Evolutionary conservation across 2,888 invertebrate genomes (phyloP).

Genomic region (Anoncus sp.): DNA sequence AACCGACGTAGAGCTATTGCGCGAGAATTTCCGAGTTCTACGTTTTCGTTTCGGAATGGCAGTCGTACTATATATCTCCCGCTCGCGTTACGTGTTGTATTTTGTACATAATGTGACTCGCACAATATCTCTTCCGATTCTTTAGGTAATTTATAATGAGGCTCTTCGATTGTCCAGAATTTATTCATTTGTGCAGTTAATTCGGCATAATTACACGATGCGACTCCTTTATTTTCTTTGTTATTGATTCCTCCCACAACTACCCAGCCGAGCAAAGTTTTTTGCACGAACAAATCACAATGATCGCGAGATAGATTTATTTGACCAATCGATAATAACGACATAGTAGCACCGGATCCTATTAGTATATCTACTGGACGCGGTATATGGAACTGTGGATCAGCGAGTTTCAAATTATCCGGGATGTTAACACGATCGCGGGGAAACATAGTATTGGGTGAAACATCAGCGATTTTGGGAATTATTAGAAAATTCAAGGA

Average conservation of each 20-base stretch:
- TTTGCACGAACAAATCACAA: not conserved
- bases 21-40: conserved; percentile 24
- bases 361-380: conserved; percentile 55
- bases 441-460: not conserved
- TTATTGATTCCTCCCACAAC: conserved; percentile 48
- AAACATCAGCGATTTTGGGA: conserved; percentile 43
- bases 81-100: not conserved
- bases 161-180: conserved; percentile 44
- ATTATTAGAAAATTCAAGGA: conserved; percentile 28
- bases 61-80: conserved; percentile 30
- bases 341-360: conserved; percentile 51
- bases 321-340: conserved; percentile 24
- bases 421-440: too few species aligned
- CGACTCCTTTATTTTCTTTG: not conserved
- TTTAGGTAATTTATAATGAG: not conserved
- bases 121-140: conserved; percentile 7
- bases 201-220: conserved; percentile 11
- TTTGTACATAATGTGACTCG: conserved; percentile 35
- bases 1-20: conserved; percentile 22
- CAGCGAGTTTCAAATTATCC: conserved; percentile 37
- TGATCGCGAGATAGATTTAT: too few species aligned
- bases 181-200: conserved; percentile 28
- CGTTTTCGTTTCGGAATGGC: conserved; percentile 11
- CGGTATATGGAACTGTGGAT: conserved; percentile 60
- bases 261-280: conserved; percentile 58